Evolutionary conservation across 2,888 invertebrate genomes (phyloP), one percentile per base, ranked within the genome.

Genomic region (Tenthredo scrophulariae): DNA sequence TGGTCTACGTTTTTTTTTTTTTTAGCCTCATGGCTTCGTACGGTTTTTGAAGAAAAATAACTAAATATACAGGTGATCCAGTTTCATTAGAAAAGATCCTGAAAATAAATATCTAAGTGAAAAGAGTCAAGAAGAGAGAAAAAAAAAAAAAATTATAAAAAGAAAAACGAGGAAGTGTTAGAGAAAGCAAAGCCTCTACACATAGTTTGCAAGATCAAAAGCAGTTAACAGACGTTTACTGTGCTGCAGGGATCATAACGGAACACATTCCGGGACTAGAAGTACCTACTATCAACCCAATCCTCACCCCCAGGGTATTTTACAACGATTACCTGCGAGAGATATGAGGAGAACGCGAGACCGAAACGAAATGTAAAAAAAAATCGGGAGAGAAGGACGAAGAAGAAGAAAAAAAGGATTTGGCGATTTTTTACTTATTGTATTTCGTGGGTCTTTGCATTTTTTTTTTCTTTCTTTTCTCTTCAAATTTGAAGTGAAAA

Each of bases 191-290:
- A 46, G 75, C 18, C 70, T 70, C 70, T 37, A 37, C 70, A 33
- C 70, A 62, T 70, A n/a, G 33, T 70, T 33, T 37, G 33, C 70
- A 26, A 46, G 75, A 75, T 75, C 75, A 46, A 22, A 75, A 75
- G 46, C 75, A 75, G 75, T 75, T 75, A 75, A 75, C 75, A 75
- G 75, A 75, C 75, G 75, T 75, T 75, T 75, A 75, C 75, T 40
- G 43, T 75, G 46, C 43, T 75, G 33, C 70, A 37, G 75, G 75
- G 75, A 75, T 75, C 75, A 46, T 75, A 75, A 75, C 75, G 75
- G 40, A 75, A 75, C 75, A 75, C 75, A 75, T 75, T 75, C 75
- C 43, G 26, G 75, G 75, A 75, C 22, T 75, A 22, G 75, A 46
- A 75, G 75, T 75, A 75, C 70, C 70, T 18, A 33, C 40, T 40